phyloP scores from a whole-genome alignment of 2,797 vertebrate species.

The Orientallactaga sibirica region DNA sequence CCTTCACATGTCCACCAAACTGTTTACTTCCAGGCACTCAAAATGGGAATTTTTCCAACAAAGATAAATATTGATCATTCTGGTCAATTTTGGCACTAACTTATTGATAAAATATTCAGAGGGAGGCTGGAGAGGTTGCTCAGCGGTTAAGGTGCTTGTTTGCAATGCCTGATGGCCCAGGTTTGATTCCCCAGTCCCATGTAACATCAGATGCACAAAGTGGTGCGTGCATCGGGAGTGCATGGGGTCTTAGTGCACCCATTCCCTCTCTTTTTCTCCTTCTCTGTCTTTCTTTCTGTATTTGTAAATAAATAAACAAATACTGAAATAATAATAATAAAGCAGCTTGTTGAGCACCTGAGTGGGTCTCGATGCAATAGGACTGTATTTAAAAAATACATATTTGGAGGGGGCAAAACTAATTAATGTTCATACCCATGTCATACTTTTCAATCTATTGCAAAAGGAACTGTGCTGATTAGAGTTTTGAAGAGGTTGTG shows the following conservation, averaged over 20 bases:
- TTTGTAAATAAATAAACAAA: too few relatives aligned
- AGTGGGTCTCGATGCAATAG: too few relatives aligned
- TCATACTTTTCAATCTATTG: slow-evolving; percentile 1
- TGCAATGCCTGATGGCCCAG: too few relatives aligned
- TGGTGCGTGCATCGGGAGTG: too few relatives aligned
- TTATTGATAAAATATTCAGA: not conserved
- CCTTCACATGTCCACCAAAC: not conserved
- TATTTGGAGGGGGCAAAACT: not conserved
- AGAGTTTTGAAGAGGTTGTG: slow-evolving; percentile 19
- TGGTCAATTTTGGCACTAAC: not conserved
- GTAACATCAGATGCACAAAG: too few relatives aligned
- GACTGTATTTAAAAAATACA: not conserved
- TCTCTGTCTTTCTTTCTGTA: not conserved
- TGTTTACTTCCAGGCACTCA: not conserved
- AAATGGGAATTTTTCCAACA: not conserved
- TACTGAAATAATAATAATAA: too few relatives aligned
- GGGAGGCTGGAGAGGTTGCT: too few relatives aligned
- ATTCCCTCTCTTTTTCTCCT: not conserved
- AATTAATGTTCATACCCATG: not conserved
- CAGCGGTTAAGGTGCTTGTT: too few relatives aligned
- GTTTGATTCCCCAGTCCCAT: too few relatives aligned
- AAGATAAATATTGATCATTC: not conserved
- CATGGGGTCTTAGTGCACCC: too few relatives aligned
- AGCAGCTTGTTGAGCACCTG: too few relatives aligned
- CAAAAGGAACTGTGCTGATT: not conserved